Evolutionary conservation across 2,888 invertebrate genomes (phyloP).

Genomic region (Xanthostigma xanthostigma): DNA sequence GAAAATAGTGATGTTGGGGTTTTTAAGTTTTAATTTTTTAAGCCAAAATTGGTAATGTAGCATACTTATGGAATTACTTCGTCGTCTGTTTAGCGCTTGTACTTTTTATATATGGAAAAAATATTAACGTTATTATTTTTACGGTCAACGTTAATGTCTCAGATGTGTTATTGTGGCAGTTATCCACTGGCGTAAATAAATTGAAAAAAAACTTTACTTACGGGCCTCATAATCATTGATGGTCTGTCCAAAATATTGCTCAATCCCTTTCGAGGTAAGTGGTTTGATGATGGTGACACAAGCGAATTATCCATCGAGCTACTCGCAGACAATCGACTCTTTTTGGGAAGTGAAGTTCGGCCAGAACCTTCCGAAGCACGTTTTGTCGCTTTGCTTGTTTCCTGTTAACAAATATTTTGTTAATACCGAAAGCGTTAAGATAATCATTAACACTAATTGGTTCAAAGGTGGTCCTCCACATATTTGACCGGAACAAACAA

Average conservation of each 20-base stretch:
- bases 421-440: neutral
- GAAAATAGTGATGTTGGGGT: too few relatives aligned
- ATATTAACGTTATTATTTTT: too few relatives aligned
- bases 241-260: conserved; percentile 45
- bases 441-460: neutral
- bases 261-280: conserved; percentile 22
- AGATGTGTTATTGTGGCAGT: too few relatives aligned
- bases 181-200: too few relatives aligned
- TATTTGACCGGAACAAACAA: too few relatives aligned
- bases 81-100: too few relatives aligned
- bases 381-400: conserved; percentile 21
- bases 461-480: too few relatives aligned
- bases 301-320: conserved; percentile 31
- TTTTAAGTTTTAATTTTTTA: too few relatives aligned
- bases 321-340: conserved; percentile 29
- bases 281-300: conserved; percentile 40
- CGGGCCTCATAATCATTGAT: conserved; percentile 49
- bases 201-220: conserved; percentile 30
- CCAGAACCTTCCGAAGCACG: conserved; percentile 29
- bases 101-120: too few relatives aligned
- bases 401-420: conserved; percentile 9
- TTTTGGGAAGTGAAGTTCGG: conserved; percentile 28
- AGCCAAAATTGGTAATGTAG: too few relatives aligned
- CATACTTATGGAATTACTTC: too few relatives aligned
- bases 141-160: too few relatives aligned